phyloP scores from a whole-genome alignment of 1,140 invertebrate species.

The Drosophila sucinea region DNA sequence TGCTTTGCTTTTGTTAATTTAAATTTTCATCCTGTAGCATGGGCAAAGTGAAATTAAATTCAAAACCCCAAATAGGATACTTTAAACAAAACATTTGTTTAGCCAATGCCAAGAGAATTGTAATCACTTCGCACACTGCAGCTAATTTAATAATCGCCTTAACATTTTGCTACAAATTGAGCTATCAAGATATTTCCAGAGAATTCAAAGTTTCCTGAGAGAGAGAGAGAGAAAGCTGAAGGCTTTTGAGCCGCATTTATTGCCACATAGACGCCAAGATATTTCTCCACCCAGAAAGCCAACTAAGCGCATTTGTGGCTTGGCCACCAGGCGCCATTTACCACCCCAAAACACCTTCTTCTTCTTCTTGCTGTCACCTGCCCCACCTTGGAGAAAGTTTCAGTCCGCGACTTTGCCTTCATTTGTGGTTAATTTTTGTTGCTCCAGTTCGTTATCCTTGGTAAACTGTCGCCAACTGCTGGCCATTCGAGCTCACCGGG shows the following conservation, averaged over 20 bases:
- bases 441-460: conserved; percentile 39
- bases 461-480: conserved; percentile 48
- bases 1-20: conserved; percentile 1
- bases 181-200: conserved; percentile 20
- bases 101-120: background rate
- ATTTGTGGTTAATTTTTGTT: conserved; percentile 73
- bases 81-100: background rate
- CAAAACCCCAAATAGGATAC: background rate
- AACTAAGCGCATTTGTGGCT: conserved; percentile 55
- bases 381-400: conserved; percentile 49
- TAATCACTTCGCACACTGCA: background rate
- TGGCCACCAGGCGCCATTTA: conserved; percentile 19
- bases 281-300: conserved; percentile 3
- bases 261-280: conserved; percentile 22
- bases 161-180: conserved; percentile 36
- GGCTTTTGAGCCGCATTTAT: conserved; percentile 15
- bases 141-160: conserved; percentile 59
- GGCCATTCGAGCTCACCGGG: conserved; percentile 11
- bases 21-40: background rate
- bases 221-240: background rate
- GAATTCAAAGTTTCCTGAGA: background rate
- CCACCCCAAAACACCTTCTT: conserved; percentile 19
- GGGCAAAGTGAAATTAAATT: no score
- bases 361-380: conserved; percentile 49
- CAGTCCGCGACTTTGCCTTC: conserved; percentile 48